Evolutionary conservation across 2,113 vertebrate genomes (phyloP).

Genomic region (Festucalex cinctus): DNA sequence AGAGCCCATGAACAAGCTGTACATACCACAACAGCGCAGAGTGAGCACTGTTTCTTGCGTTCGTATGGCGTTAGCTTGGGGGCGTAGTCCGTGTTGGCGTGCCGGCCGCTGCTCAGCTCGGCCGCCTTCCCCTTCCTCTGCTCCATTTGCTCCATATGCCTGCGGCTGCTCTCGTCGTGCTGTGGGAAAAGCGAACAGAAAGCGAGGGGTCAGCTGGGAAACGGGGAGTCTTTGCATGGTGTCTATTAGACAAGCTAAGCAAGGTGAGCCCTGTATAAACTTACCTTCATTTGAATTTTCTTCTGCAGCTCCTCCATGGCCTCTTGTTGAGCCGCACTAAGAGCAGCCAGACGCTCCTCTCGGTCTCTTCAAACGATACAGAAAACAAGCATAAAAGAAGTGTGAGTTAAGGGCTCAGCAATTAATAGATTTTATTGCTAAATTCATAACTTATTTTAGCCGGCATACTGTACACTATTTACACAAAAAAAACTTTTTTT

Average conservation of each 20-base stretch:
- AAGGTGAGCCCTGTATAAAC: neutral
- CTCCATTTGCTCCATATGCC: constrained; percentile 99
- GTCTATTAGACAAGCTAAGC: neutral
- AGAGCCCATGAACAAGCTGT: neutral
- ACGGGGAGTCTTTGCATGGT: neutral
- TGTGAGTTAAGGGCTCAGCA: neutral
- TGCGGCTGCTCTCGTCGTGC: constrained; percentile 96
- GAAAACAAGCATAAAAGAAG: neutral
- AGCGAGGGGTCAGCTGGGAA: constrained; percentile 8
- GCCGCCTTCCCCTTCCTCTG: constrained; percentile 98
- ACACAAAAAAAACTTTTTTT: too few relatives aligned
- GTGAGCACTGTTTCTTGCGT: constrained; percentile 91
- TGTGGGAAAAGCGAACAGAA: constrained; percentile 40
- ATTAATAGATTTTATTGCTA: too few relatives aligned
- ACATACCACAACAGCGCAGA: constrained; percentile 86
- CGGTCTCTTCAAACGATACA: constrained; percentile 77
- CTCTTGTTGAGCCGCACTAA: constrained; percentile 96
- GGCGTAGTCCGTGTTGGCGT: constrained; percentile 92
- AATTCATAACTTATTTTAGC: too few relatives aligned
- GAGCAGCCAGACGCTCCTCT: constrained; percentile 92
- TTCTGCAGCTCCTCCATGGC: constrained; percentile 98
- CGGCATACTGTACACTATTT: too few relatives aligned
- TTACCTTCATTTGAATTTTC: constrained; percentile 96
- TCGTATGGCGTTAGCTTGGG: constrained; percentile 98
- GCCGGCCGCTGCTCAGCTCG: constrained; percentile 94